These are phyloP conservation scores for Zhuqinia jingwanae DNA, from an alignment of 2,888 invertebrate genomes.

Conservation along the genomic window DNA sequence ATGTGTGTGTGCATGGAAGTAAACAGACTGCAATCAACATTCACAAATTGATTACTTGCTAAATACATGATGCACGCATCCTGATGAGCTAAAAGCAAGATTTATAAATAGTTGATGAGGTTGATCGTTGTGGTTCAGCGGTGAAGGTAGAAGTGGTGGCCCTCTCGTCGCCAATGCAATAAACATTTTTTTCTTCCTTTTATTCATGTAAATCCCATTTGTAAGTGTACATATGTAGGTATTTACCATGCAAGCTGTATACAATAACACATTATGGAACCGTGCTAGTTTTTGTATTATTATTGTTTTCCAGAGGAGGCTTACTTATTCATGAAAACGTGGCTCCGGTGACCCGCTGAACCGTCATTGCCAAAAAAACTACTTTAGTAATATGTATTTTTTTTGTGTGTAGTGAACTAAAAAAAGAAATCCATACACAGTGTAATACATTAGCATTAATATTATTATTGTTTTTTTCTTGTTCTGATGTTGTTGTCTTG, in stretches of 20 bases:
- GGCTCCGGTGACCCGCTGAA: conserved; percentile 20
- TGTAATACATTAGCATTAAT: not conserved
- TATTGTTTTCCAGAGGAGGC: not conserved
- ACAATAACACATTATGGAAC: no score
- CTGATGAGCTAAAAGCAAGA: conserved; percentile 25
- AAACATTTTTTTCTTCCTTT: not conserved
- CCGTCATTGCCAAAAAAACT: conserved; percentile 2
- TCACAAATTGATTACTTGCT: conserved; percentile 63
- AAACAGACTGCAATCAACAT: conserved; percentile 58
- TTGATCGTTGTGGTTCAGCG: conserved; percentile 34
- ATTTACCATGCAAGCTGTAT: no score
- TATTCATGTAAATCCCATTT: not conserved
- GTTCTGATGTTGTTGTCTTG: no score
- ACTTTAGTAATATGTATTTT: not conserved
- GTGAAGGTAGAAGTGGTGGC: conserved; percentile 4
- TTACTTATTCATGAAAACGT: conserved; percentile 8
- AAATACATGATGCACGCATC: conserved; percentile 23
- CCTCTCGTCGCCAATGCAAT: not conserved
- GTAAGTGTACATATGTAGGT: not conserved
- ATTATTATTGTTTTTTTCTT: conserved; percentile 2
- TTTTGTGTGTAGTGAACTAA: conserved; percentile 16
- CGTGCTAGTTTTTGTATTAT: no score
- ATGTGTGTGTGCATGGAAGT: no score
- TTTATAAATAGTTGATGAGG: conserved; percentile 65
- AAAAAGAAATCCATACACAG: not conserved